A percentile compares a stretch with the other conserved stretches of the same genome.
These are phyloP conservation scores for Hemiprocne comata DNA, from an alignment of 2,113 vertebrate species.

Conservation along the genomic window DNA sequence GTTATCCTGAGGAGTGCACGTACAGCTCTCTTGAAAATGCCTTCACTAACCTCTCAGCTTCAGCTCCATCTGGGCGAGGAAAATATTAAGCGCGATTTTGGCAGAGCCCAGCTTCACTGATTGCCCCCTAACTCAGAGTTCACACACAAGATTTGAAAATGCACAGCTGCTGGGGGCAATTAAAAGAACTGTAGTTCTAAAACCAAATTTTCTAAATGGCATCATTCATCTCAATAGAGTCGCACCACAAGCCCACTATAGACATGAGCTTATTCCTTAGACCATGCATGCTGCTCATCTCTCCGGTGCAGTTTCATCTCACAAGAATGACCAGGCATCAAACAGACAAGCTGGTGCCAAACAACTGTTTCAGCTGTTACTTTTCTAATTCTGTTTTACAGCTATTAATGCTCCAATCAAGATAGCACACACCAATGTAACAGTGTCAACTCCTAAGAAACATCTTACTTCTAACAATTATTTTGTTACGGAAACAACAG, in stretches of 20 bases:
- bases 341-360: neutral
- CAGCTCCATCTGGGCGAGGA: neutral
- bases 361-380: neutral
- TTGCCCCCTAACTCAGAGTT: neutral
- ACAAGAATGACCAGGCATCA: neutral
- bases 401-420: neutral
- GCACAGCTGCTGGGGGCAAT: neutral
- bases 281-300: neutral
- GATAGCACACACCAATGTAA: neutral
- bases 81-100: fast-evolving
- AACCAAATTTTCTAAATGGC: neutral
- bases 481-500: neutral
- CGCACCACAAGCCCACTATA: neutral
- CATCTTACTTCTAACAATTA: neutral
- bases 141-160: neutral
- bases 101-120: neutral
- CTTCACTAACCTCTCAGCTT: neutral
- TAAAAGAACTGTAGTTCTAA: neutral
- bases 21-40: neutral
- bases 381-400: neutral
- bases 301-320: neutral
- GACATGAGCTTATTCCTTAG: neutral
- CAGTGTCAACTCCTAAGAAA: neutral
- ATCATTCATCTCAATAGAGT: neutral
- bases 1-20: neutral